Percentiles rank a stretch among this genome's conserved stretches.
phyloP scores from a whole-genome alignment of 2,113 vertebrate species.

The Gavialis gangeticus region DNA sequence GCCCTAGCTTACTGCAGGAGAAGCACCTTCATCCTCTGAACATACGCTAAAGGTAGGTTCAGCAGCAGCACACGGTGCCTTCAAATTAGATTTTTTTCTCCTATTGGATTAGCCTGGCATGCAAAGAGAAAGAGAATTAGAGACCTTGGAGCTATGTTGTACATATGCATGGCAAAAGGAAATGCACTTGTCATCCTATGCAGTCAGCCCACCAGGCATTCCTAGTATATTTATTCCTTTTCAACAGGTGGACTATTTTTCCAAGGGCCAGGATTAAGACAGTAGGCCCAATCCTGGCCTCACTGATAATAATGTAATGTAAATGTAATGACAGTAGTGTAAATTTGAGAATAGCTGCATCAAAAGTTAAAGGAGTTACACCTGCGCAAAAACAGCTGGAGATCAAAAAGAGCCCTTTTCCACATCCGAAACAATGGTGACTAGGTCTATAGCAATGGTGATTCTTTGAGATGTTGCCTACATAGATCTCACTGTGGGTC shows the following conservation, averaged over 20 bases:
- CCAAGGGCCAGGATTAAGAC: not conserved
- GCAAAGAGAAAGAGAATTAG: not conserved
- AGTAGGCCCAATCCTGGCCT: too few relatives aligned
- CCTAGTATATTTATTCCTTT: not conserved
- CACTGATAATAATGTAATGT: too few relatives aligned
- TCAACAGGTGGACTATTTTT: not conserved
- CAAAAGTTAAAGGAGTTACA: not conserved
- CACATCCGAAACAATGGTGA: not conserved
- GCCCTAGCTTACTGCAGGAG: rapidly evolving
- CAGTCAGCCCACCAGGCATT: not conserved
- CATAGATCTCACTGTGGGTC: not conserved
- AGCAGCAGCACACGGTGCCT: not conserved
- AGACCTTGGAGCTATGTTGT: not conserved
- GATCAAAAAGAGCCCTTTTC: not conserved
- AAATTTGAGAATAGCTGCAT: not conserved
- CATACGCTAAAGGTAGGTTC: not conserved
- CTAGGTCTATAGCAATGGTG: not conserved
- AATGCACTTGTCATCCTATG: not conserved
- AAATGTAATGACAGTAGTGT: not conserved
- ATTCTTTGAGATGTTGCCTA: not conserved
- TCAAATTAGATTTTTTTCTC: not conserved
- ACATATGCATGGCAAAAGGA: not conserved
- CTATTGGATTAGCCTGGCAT: not conserved
- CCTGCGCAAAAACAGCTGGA: not conserved
- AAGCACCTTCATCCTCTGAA: not conserved